Conservation (phyloP, 2,113 vertebrate genomes). For the Ardeotis arabs region DNA sequence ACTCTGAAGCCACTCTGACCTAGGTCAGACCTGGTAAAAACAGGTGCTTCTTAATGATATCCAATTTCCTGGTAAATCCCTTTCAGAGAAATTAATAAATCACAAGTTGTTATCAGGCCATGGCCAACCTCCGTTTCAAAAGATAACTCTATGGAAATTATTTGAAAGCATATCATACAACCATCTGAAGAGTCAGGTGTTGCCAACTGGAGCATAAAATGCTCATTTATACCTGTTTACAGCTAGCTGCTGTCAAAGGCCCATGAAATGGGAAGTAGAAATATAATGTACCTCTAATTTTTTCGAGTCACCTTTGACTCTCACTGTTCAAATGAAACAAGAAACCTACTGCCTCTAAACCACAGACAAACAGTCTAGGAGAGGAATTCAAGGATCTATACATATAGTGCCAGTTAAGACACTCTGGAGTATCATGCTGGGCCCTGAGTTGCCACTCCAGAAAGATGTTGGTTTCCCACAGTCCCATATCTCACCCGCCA, state of each 20-base stretch:
- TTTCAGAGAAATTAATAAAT: slow-evolving; percentile 56
- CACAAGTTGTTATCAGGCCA: neutral
- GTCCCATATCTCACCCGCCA: fast-evolving
- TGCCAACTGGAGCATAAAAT: slow-evolving; percentile 15
- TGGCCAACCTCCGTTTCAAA: slow-evolving; percentile 13
- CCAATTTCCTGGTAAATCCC: slow-evolving; percentile 27
- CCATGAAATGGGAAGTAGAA: neutral
- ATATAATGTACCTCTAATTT: neutral
- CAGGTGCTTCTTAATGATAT: slow-evolving; percentile 29
- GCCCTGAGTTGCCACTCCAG: neutral
- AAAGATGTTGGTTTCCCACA: neutral
- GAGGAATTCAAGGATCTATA: neutral
- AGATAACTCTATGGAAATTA: neutral
- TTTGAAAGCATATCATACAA: neutral
- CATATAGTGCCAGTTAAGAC: neutral
- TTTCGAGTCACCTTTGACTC: neutral
- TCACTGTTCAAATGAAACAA: neutral
- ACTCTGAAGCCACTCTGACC: neutral
- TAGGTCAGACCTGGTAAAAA: neutral
- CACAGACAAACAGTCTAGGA: neutral
- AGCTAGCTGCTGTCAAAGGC: neutral
- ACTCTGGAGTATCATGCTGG: neutral
- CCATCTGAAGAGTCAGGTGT: neutral
- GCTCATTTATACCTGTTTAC: slow-evolving; percentile 13
- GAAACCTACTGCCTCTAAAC: neutral